phyloP scores from a whole-genome alignment of 2,797 vertebrate genomes.

The Apogon hyalosoma region DNA sequence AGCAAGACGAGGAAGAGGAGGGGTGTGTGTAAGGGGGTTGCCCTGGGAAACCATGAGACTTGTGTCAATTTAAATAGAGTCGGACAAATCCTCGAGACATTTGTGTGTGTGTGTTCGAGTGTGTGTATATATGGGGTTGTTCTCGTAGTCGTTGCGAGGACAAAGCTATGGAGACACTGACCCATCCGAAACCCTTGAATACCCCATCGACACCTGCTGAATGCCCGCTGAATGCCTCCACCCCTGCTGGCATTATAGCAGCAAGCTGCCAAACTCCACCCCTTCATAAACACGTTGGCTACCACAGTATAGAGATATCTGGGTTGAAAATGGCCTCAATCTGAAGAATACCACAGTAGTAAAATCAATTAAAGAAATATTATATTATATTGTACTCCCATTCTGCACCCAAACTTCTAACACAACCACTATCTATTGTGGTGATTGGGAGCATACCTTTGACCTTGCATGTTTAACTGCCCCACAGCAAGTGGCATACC shows the following conservation, averaged over 20 bases:
- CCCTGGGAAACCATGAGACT: conserved; percentile 86
- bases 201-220: conserved; percentile 61
- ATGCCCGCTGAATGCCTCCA: conserved; percentile 41
- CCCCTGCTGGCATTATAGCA: conserved; percentile 51
- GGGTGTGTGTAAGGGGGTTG: conserved; percentile 63
- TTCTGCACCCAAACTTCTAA: no score
- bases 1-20: conserved; percentile 8
- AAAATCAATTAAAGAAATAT: no score
- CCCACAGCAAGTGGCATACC: conserved; percentile 28
- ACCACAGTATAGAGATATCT: not conserved
- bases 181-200: conserved; percentile 48
- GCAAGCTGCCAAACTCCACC: conserved; percentile 44
- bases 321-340: conserved; percentile 24
- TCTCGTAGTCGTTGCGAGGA: conserved; percentile 41
- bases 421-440: no score
- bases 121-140: conserved; percentile 39
- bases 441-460: conserved; percentile 7
- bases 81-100: conserved; percentile 66
- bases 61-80: conserved; percentile 84
- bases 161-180: conserved; percentile 55
- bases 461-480: conserved; percentile 15
- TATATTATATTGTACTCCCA: no score
- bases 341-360: not conserved
- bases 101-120: conserved; percentile 38
- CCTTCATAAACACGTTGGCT: conserved; percentile 9